Evolutionary conservation across 1,140 invertebrate genomes (phyloP).

Genomic region (Elysia chlorotica): DNA sequence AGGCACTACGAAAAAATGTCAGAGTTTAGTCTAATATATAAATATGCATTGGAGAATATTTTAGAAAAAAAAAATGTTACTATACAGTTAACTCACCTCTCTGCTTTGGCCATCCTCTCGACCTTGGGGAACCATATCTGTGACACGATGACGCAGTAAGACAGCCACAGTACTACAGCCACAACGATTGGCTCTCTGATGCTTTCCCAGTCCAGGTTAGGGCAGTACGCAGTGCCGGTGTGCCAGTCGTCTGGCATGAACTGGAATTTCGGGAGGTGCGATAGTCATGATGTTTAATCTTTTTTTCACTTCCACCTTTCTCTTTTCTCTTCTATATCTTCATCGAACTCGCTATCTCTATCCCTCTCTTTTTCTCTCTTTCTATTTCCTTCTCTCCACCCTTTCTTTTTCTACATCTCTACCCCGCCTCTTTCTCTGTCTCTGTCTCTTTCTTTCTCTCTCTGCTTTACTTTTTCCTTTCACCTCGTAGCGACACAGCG

Average conservation of each 20-base stretch:
- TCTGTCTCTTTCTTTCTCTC: too few species aligned
- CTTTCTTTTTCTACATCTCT: too few species aligned
- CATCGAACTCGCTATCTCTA: too few species aligned
- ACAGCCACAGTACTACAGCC: slow-evolving; percentile 79
- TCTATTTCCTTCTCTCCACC: too few species aligned
- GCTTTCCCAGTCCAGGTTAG: slow-evolving; percentile 22
- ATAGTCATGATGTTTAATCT: too few species aligned
- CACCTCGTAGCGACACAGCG: too few species aligned
- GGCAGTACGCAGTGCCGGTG: slow-evolving; percentile 44
- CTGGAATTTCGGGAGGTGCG: too few species aligned
- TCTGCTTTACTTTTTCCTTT: too few species aligned
- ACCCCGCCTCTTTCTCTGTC: too few species aligned
- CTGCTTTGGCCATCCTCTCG: slow-evolving; percentile 93
- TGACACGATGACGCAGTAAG: slow-evolving; percentile 92
- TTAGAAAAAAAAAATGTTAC: neutral
- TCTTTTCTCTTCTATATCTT: too few species aligned
- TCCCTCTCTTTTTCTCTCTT: too few species aligned
- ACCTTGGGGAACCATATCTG: slow-evolving; percentile 99
- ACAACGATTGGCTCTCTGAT: slow-evolving; percentile 59
- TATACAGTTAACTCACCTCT: slow-evolving; percentile 69
- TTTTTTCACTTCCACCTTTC: too few species aligned
- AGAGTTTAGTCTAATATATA: neutral
- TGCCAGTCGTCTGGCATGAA: slow-evolving; percentile 46
- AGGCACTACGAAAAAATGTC: neutral
- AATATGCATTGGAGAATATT: neutral